Evolutionary conservation across 1,140 invertebrate species (phyloP).

Genomic region (Drosophila watanabei): DNA sequence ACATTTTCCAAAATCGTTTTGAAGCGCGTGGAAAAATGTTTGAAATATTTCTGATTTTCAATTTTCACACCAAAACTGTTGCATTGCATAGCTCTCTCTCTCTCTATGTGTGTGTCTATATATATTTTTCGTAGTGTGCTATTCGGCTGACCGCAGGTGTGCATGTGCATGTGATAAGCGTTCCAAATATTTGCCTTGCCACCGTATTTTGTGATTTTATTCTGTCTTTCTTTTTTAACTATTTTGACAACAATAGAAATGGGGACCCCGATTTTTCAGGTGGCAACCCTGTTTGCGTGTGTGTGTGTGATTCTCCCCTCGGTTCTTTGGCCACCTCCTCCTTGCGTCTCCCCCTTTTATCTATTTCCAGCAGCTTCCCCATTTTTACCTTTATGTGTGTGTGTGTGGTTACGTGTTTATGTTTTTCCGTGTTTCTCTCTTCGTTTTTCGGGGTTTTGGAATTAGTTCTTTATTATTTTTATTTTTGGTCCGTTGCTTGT

Average conservation of each 20-base stretch:
- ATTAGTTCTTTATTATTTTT: slow-evolving; percentile 73
- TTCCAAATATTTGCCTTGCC: slow-evolving; percentile 30
- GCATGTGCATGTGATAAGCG: slow-evolving; percentile 28
- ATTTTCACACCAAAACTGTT: slow-evolving; percentile 27
- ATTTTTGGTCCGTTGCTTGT: slow-evolving; percentile 65
- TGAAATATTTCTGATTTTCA: slow-evolving; percentile 2
- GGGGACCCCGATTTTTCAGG: slow-evolving; percentile 28
- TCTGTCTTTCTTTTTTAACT: slow-evolving; percentile 1
- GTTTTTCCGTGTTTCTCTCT: slow-evolving; percentile 75
- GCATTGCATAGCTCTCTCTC: not conserved
- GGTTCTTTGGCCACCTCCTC: not conserved
- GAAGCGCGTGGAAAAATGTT: slow-evolving; percentile 4
- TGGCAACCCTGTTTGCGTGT: slow-evolving; percentile 42
- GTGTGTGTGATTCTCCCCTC: slow-evolving; percentile 30
- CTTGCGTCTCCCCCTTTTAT: slow-evolving; percentile 14
- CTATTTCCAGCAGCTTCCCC: slow-evolving; percentile 74
- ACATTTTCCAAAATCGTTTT: slow-evolving; percentile 3
- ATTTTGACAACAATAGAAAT: slow-evolving; percentile 21
- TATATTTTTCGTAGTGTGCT: slow-evolving; percentile 23
- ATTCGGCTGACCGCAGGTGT: slow-evolving; percentile 29
- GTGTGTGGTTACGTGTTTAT: slow-evolving; percentile 75
- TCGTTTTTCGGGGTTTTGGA: slow-evolving; percentile 20
- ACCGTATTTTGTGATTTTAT: slow-evolving; percentile 11
- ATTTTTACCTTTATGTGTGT: slow-evolving; percentile 63
- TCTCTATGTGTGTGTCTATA: not conserved